A percentile compares a stretch with the other conserved stretches of the same genome.
phyloP scores from a whole-genome alignment of 2,797 vertebrate species.

The Karalla daura region DNA sequence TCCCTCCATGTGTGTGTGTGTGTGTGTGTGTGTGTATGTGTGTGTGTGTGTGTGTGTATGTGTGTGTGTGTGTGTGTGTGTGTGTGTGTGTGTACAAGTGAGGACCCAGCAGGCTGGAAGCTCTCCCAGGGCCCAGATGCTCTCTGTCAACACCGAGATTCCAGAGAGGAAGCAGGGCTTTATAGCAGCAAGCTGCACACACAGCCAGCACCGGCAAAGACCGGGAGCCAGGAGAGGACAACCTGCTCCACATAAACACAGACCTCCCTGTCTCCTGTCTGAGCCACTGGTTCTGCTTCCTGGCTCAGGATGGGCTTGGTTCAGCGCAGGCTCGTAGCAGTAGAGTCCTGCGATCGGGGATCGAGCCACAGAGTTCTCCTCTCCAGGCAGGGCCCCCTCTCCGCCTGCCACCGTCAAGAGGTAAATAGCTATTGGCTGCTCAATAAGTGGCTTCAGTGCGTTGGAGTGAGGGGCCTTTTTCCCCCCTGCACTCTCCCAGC shows the following conservation, averaged over 20 bases:
- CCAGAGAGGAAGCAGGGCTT: conserved; percentile 84
- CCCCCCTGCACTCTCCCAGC: conserved; percentile 86
- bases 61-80: too few relatives aligned
- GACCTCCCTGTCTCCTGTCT: conserved; percentile 73
- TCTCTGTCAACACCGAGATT: conserved; percentile 86
- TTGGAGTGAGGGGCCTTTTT: conserved; percentile 88
- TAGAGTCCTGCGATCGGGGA: conserved; percentile 51
- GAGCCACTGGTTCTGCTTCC: conserved; percentile 72
- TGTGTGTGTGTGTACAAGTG: conserved; percentile 67
- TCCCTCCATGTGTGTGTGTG: conserved; percentile 46
- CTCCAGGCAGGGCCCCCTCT: conserved; percentile 65
- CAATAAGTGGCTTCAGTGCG: conserved; percentile 96
- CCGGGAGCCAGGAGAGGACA: conserved; percentile 79
- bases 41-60: too few relatives aligned
- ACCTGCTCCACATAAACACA: conserved; percentile 80
- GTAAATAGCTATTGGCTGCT: conserved; percentile 99
- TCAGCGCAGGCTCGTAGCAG: conserved; percentile 39
- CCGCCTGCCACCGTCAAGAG: conserved; percentile 81
- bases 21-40: too few relatives aligned
- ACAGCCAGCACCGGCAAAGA: conserved; percentile 79
- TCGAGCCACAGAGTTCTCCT: conserved; percentile 63
- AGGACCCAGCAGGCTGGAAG: conserved; percentile 78
- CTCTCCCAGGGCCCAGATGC: conserved; percentile 84
- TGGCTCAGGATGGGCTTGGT: conserved; percentile 57
- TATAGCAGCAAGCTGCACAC: conserved; percentile 79